Evolutionary conservation across 2,888 invertebrate species (phyloP), one percentile per base, ranked within the genome.

Genomic region (Plemyria rubiginata): DNA sequence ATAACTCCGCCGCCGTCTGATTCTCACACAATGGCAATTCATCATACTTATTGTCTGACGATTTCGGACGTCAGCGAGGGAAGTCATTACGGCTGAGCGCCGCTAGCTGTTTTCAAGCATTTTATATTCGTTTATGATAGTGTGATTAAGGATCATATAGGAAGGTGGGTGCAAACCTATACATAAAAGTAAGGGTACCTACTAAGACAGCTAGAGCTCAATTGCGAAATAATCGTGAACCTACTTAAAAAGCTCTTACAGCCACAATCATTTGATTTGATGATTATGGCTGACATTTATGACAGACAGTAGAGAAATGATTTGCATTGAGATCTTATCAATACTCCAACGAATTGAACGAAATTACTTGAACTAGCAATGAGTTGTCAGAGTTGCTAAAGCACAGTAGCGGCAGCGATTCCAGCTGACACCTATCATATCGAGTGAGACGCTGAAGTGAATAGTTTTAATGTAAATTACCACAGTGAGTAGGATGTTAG

Each of bases 21-120:
- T 87, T 90, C 90, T 86, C 90, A 90, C 87, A 89, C 87, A 84
- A 86, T 81, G 81, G 85, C 87, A 83, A 90, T 89, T 87, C 83
- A 90, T 90, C 89, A 89, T 81, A 87, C 85, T 88, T 86, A 88
- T 88, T 89, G 87, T 89, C 87, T 82, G 90, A 87, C 86, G 88
- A 90, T 88, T 88, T 85, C 70, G 81, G 82, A 87, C 88, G 90
- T 91, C 90, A 90, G 86, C 89, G 79, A 84, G 86, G 85, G 86
- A 90, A 89, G 86, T 87, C 86, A 90, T 90, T 89, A 89, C 81
- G 82, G 73, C 71, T 74, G 75, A 72, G 72, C 73, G 74, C 81
- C 79, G 80, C 83, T 86, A 87, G 79, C 74, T 79, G 79, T 74
- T 83, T 86, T 81, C 72, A 77, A 84, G 78, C 81, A 78, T 86